These are phyloP conservation scores for Sebastes miniatus DNA, from an alignment of 2,797 vertebrate species.

Conservation along the genomic window DNA sequence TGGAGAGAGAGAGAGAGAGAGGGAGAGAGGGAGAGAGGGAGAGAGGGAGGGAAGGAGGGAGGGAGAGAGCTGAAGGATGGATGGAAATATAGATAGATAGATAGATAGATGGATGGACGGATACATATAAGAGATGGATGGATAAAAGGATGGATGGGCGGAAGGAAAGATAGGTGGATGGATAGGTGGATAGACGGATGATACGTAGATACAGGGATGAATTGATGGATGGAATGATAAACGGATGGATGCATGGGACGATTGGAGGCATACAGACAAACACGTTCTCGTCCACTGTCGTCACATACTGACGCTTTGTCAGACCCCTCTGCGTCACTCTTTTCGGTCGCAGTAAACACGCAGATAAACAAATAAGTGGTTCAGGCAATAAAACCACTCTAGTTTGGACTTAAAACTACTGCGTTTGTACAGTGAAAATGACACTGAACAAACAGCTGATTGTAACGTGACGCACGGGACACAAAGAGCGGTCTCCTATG, in stretches of 20 bases:
- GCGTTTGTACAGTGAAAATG: too few species aligned
- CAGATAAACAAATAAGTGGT: too few species aligned
- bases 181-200: not conserved
- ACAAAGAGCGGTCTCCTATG: too few species aligned
- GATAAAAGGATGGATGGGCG: not conserved
- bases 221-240: not conserved
- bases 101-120: not conserved
- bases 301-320: too few species aligned
- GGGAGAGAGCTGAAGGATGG: not conserved
- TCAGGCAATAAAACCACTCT: too few species aligned
- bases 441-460: too few species aligned
- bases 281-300: too few species aligned
- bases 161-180: not conserved
- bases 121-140: not conserved
- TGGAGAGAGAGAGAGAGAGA: slow-evolving; percentile 23
- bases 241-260: not conserved
- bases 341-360: too few species aligned
- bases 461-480: too few species aligned
- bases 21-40: slow-evolving; percentile 13
- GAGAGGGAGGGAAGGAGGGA: slow-evolving; percentile 13
- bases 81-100: not conserved
- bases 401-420: too few species aligned
- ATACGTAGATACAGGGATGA: not conserved
- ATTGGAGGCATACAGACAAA: too few species aligned
- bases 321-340: too few species aligned